Base-by-base conservation (phyloP, 2,888 invertebrate genomes). In the Pheosia tremula region DNA sequence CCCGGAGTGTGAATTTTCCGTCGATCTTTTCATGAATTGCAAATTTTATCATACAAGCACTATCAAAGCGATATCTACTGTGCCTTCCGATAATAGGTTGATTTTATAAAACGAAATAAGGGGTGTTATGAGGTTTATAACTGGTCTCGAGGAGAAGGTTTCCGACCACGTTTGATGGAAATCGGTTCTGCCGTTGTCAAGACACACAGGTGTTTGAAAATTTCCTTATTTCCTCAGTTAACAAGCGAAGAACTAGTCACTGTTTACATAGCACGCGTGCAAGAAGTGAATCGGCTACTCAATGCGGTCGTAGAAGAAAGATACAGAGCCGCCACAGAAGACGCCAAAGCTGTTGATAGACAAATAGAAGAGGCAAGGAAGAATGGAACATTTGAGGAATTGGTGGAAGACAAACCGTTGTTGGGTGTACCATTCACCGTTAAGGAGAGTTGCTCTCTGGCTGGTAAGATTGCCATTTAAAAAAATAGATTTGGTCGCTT, bases 351-450 rank as follows among this genome's bases (percentile, higher is more conserved):
- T 6, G 93, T 95, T 0, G 97, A 97, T 84, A 73, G 82, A 36
- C 65, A 63, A 61, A 78, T 91, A 0, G 69, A 64, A 3, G 86
- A 82, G 4, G 85, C 89, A 0, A 82, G 77, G 59, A 67, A 56
- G 54, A 79, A 68, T 49, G 88, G 85, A 0, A 73, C 80, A 3
- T 77, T 93, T 5, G 88, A 91, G 0, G 85, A 90, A 54, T 79
- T 95, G 56, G 83, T 91, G 0, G 82, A 81, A 3, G 89, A 94
- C 24, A 94, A 95, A 68, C 98, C 98, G 0, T 88, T 98, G 59
- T 89, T 98, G 1, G 98, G 98, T 0, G 95, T 98, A 24, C 98
- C 98, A 0, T 94, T 97, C 55, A 97, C 97, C 3, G 95, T 97
- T 0, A 98, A 98, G 82, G 97, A 97, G 84, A 96, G 96, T 72